Conservation (phyloP, 1,140 invertebrate genomes). For the Mactra quadrangularis region DNA sequence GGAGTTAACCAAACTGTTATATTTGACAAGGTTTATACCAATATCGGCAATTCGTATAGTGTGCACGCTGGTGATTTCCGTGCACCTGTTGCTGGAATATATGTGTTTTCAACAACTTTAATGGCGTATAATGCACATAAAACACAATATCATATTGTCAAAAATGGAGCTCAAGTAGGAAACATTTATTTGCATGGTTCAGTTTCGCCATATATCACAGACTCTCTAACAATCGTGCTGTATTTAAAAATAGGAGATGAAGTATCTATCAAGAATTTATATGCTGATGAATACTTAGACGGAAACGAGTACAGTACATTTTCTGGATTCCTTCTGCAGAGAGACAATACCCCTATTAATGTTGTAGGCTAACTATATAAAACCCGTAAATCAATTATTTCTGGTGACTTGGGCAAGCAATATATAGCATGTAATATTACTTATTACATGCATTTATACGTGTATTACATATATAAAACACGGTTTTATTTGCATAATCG, state of each 20-base stretch:
- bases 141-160: too few species aligned
- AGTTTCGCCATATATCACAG: neutral
- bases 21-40: neutral
- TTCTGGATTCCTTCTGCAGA: neutral
- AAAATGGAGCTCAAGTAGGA: too few species aligned
- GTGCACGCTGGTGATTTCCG: neutral
- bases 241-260: neutral
- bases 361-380: too few species aligned
- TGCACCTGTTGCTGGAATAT: neutral
- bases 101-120: neutral
- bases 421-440: too few species aligned
- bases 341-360: too few species aligned
- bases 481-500: too few species aligned
- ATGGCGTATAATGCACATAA: neutral
- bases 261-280: neutral
- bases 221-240: neutral
- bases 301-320: neutral
- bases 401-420: too few species aligned
- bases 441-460: too few species aligned
- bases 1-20: neutral
- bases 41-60: neutral
- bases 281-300: neutral
- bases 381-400: too few species aligned
- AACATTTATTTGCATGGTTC: too few species aligned
- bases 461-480: too few species aligned